These are phyloP conservation scores for Mormyrus proboscirostris DNA, from an alignment of 2,797 vertebrate species.

Conservation along the genomic window DNA sequence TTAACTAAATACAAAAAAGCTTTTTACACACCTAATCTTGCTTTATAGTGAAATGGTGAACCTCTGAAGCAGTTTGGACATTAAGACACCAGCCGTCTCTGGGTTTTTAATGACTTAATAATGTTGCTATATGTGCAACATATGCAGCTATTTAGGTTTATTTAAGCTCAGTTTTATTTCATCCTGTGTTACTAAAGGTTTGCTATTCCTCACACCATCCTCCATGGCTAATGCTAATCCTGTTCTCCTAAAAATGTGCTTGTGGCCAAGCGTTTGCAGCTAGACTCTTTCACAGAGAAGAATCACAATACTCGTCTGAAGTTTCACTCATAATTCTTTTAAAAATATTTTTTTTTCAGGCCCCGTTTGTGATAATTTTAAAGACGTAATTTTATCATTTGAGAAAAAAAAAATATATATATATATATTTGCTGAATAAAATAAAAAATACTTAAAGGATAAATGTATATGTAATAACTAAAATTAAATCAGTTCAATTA, in stretches of 20 bases:
- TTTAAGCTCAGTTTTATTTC: background rate
- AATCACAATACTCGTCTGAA: background rate
- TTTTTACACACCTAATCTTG: background rate
- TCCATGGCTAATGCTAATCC: background rate
- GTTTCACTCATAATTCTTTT: background rate
- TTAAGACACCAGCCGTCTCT: background rate
- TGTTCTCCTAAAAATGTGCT: background rate
- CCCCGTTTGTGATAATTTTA: background rate
- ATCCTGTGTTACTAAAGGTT: background rate
- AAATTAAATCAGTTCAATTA: background rate
- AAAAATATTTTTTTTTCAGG: background rate
- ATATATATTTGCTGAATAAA: background rate
- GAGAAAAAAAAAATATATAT: background rate
- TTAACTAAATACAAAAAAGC: background rate
- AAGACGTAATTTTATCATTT: background rate
- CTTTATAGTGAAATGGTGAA: background rate
- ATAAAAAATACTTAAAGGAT: background rate
- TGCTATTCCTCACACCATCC: background rate
- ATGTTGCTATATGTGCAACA: background rate
- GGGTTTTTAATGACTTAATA: background rate
- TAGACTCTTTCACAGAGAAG: background rate
- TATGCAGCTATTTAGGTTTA: background rate
- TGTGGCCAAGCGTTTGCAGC: background rate
- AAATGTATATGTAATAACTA: background rate
- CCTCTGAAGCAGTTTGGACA: background rate